Evolutionary conservation across 1,140 invertebrate genomes (phyloP).

Genomic region (Brachionus calyciflorus): DNA sequence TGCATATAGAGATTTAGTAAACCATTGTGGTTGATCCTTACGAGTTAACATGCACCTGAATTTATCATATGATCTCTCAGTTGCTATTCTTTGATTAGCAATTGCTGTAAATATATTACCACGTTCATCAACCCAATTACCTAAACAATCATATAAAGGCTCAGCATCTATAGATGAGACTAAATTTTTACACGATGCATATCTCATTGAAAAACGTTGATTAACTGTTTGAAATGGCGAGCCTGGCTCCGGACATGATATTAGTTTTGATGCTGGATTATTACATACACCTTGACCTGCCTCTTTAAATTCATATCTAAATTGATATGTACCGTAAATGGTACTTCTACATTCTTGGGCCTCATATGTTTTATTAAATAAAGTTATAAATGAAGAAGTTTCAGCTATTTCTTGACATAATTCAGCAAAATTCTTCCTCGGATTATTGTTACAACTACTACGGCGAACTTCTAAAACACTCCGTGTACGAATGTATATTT

Average conservation of each 20-base stretch:
- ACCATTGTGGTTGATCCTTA: constrained; percentile 45
- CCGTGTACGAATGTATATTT: constrained; percentile 28
- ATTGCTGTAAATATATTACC: constrained; percentile 45
- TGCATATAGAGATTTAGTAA: constrained; percentile 41
- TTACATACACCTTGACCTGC: constrained; percentile 19
- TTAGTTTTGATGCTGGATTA: constrained; percentile 20
- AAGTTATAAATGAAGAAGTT: constrained; percentile 22
- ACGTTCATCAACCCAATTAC: constrained; percentile 27
- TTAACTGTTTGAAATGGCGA: constrained; percentile 43
- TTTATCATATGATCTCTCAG: constrained; percentile 42
- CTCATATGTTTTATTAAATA: constrained; percentile 39
- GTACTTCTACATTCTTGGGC: constrained; percentile 46
- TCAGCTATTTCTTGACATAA: constrained; percentile 35
- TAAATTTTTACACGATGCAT: constrained; percentile 38
- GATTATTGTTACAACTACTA: constrained; percentile 38
- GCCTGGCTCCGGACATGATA: constrained; percentile 45
- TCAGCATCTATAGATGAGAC: constrained; percentile 7
- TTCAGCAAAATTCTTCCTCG: constrained; percentile 24
- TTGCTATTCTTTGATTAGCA: constrained; percentile 28
- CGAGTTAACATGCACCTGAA: constrained; percentile 41
- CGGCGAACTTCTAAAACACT: constrained; percentile 23
- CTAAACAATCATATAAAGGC: constrained; percentile 21
- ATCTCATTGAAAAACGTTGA: constrained; percentile 42
- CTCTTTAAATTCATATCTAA: constrained; percentile 45
- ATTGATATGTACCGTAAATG: constrained; percentile 45